Evolutionary conservation across 2,113 vertebrate genomes (phyloP).

Genomic region (Lepisosteus oculatus): DNA sequence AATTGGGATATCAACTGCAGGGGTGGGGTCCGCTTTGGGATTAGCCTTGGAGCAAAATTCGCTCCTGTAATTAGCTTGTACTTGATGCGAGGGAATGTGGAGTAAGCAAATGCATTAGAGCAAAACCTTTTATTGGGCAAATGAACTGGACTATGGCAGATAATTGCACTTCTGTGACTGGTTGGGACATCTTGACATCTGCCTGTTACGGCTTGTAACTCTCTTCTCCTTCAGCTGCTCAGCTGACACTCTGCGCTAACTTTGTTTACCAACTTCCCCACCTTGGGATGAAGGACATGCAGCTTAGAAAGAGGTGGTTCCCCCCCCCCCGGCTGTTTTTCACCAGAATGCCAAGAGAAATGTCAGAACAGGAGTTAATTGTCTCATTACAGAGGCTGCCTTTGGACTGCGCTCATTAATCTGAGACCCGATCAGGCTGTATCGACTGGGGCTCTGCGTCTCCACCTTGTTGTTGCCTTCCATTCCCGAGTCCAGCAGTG

Average conservation of each 20-base stretch:
- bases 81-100: too few relatives aligned
- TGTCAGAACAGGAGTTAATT: constrained; percentile 40
- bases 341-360: constrained; percentile 26
- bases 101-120: too few relatives aligned
- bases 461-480: not conserved
- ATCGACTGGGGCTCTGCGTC: constrained; percentile 2
- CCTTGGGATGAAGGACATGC: constrained; percentile 8
- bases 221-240: constrained; percentile 26
- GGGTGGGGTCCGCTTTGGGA: too few relatives aligned
- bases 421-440: constrained; percentile 32
- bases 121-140: too few relatives aligned
- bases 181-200: too few relatives aligned
- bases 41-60: too few relatives aligned
- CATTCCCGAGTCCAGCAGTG: not conserved
- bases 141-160: too few relatives aligned
- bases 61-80: too few relatives aligned
- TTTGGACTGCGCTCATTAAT: constrained; percentile 43
- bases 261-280: constrained; percentile 30
- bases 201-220: too few relatives aligned
- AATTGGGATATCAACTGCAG: too few relatives aligned
- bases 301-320: constrained; percentile 9
- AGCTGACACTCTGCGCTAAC: constrained; percentile 35
- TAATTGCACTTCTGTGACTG: too few relatives aligned
- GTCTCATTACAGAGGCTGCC: constrained; percentile 38
- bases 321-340: constrained; percentile 18